These are phyloP conservation scores for Pinctada fucata DNA, from an alignment of 2,888 invertebrate species.

Conservation along the genomic window DNA sequence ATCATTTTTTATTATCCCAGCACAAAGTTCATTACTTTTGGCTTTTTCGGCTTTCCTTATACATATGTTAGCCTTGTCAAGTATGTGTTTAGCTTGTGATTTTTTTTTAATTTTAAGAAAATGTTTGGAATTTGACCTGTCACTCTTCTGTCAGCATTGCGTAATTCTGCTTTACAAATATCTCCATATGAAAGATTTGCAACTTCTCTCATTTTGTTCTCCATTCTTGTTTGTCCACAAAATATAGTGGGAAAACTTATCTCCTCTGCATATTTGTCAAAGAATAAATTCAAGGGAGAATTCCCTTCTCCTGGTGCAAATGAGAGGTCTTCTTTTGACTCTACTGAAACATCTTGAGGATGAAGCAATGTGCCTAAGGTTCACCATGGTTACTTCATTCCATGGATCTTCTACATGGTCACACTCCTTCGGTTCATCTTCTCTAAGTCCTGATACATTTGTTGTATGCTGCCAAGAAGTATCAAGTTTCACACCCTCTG, in stretches of 20 bases:
- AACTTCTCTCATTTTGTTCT: background rate
- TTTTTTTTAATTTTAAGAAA: conserved; percentile 39
- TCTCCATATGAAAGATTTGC: conserved; percentile 16
- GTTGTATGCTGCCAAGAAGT: too few relatives aligned
- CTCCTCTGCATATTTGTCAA: conserved; percentile 22
- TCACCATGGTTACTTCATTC: background rate
- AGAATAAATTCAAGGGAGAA: conserved; percentile 9
- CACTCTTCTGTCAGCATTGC: conserved; percentile 33
- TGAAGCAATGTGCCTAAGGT: conserved; percentile 13
- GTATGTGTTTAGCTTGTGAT: background rate
- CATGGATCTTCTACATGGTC: conserved; percentile 13
- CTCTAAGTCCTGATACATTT: too few relatives aligned
- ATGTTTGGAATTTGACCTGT: conserved; percentile 39
- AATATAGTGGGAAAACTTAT: conserved; percentile 28
- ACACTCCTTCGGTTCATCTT: background rate
- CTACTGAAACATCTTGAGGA: conserved; percentile 1
- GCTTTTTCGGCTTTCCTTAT: conserved; percentile 8
- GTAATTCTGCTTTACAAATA: conserved; percentile 34
- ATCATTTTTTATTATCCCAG: too few relatives aligned
- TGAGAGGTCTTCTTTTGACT: background rate
- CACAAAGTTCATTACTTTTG: background rate
- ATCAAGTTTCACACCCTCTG: conserved; percentile 30
- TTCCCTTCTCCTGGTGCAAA: conserved; percentile 32
- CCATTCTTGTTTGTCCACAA: conserved; percentile 2
- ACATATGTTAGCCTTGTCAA: background rate